phyloP scores from a whole-genome alignment of 2,888 invertebrate genomes.

The Sarcophaga variegata region DNA sequence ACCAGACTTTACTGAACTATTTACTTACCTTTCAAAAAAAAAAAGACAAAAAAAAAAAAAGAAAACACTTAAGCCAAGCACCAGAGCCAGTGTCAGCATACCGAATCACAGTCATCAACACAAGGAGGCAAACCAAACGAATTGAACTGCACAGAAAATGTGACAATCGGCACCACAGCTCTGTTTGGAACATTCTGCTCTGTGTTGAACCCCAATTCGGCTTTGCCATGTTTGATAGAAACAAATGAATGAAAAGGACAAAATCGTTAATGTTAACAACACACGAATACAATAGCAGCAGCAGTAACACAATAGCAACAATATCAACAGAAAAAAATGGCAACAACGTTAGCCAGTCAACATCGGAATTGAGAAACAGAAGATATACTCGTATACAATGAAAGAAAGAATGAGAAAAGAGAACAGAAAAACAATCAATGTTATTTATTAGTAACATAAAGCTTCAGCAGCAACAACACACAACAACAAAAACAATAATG shows the following conservation, averaged over 20 bases:
- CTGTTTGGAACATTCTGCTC: not conserved
- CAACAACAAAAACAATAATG: constrained; percentile 35
- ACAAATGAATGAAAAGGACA: constrained; percentile 67
- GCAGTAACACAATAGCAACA: constrained; percentile 2
- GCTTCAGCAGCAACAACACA: not conserved
- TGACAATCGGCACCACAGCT: constrained; percentile 49
- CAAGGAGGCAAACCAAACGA: constrained; percentile 8
- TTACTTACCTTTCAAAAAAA: not conserved
- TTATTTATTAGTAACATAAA: constrained; percentile 59
- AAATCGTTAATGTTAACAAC: constrained; percentile 72
- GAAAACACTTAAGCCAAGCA: not conserved
- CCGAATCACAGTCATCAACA: constrained; percentile 1
- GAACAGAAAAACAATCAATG: constrained; percentile 64
- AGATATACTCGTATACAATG: not conserved
- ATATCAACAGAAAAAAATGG: not conserved
- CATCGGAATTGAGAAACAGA: not conserved
- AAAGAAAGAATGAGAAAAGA: constrained; percentile 34
- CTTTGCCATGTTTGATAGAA: constrained; percentile 39
- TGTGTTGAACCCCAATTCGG: not conserved
- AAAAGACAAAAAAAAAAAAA: no score
- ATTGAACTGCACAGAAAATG: constrained; percentile 31
- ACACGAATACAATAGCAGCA: constrained; percentile 57
- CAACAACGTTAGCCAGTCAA: constrained; percentile 20
- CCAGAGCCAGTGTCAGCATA: not conserved
- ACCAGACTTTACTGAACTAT: constrained; percentile 42